phyloP scores from a whole-genome alignment of 2,113 vertebrate species.

The Oncorhynchus keta region DNA sequence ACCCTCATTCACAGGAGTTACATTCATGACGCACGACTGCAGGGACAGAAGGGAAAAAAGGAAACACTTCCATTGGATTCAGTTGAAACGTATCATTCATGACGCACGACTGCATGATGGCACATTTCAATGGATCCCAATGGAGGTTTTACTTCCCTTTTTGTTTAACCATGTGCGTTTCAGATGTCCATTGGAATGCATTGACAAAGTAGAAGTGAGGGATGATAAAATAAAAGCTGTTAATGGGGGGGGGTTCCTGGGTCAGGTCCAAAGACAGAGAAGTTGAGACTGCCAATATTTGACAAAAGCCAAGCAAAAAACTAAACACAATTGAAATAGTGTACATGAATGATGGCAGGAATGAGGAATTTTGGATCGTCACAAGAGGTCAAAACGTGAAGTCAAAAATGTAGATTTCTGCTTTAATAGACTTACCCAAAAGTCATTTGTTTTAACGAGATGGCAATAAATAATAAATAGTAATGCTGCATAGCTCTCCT shows the following conservation, averaged over 20 bases:
- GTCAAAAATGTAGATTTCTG: too few relatives aligned
- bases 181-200: not conserved
- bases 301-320: slow-evolving; percentile 28
- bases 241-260: not conserved
- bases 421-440: too few relatives aligned
- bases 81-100: not conserved
- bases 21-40: not conserved
- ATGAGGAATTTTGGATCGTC: not conserved
- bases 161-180: not conserved
- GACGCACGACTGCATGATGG: slow-evolving; percentile 9
- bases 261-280: not conserved
- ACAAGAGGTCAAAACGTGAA: slow-evolving; percentile 3
- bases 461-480: too few relatives aligned
- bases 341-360: slow-evolving; percentile 40
- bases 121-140: slow-evolving; percentile 48
- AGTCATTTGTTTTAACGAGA: too few relatives aligned
- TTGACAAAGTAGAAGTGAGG: too few relatives aligned
- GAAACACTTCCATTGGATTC: too few relatives aligned
- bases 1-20: not conserved
- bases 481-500: too few relatives aligned
- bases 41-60: not conserved
- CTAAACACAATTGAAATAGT: slow-evolving; percentile 33
- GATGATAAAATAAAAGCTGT: too few relatives aligned
- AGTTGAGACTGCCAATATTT: slow-evolving; percentile 30
- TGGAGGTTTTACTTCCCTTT: slow-evolving; percentile 37